Percentiles rank a stretch among this genome's conserved stretches.
phyloP scores from a whole-genome alignment of 2,888 invertebrate genomes.

The Zygaena filipendulae region DNA sequence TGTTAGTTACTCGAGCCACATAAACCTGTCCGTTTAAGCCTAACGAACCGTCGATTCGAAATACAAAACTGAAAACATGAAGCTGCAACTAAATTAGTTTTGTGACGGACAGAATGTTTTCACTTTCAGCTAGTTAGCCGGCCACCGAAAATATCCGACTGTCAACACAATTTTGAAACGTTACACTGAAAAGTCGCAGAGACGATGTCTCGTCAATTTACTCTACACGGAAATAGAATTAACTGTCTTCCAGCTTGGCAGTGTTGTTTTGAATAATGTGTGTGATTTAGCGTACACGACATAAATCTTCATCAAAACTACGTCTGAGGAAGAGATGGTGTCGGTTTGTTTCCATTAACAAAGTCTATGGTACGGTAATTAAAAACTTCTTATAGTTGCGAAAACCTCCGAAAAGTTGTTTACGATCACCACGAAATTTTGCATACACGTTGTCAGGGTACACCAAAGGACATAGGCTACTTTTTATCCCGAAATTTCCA shows the following conservation, averaged over 20 bases:
- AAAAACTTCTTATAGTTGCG: constrained; percentile 12
- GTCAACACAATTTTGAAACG: constrained; percentile 44
- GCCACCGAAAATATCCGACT: constrained; percentile 43
- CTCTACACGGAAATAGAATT: constrained; percentile 39
- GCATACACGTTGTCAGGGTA: too few species aligned
- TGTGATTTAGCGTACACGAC: constrained; percentile 39
- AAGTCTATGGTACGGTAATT: constrained; percentile 15
- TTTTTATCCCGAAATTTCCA: too few species aligned
- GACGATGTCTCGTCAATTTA: constrained; percentile 33
- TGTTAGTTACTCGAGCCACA: background rate
- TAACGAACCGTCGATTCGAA: constrained; percentile 21
- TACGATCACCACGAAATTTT: too few species aligned
- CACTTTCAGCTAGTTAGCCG: constrained; percentile 39
- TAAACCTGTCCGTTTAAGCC: constrained; percentile 5
- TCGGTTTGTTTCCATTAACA: constrained; percentile 22
- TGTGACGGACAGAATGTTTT: constrained; percentile 51
- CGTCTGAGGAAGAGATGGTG: constrained; percentile 21
- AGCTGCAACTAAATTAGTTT: constrained; percentile 37
- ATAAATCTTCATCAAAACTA: constrained; percentile 50
- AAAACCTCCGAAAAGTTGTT: too few species aligned
- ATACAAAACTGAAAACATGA: constrained; percentile 16
- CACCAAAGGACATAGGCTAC: too few species aligned
- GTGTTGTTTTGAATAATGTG: constrained; percentile 37
- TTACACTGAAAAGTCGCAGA: constrained; percentile 52
- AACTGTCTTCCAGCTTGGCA: constrained; percentile 19